Evolutionary conservation across 2,888 invertebrate genomes (phyloP).

Genomic region (Argyresthia albistria): DNA sequence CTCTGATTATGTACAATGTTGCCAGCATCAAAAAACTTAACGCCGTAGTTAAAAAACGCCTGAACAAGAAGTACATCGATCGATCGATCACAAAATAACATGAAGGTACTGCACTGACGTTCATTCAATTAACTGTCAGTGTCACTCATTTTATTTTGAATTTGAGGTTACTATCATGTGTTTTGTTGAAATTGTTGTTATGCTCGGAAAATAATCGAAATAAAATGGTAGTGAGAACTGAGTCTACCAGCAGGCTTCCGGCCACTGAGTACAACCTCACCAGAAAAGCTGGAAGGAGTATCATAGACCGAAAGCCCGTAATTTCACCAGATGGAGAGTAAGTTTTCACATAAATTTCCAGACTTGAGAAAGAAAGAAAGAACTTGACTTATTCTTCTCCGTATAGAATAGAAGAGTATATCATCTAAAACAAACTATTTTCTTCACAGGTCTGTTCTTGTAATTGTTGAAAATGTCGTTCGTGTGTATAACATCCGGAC

Average conservation of each 20-base stretch:
- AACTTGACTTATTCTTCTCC: background rate
- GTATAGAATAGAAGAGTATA: background rate
- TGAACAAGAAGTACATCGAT: too few relatives aligned
- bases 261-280: conserved; percentile 38
- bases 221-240: conserved; percentile 41
- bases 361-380: background rate
- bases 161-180: background rate
- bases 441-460: conserved; percentile 44
- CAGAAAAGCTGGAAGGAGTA: conserved; percentile 61
- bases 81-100: too few relatives aligned
- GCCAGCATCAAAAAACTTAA: too few relatives aligned
- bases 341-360: conserved; percentile 17
- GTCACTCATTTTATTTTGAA: too few relatives aligned
- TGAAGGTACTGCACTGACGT: too few relatives aligned
- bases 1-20: too few relatives aligned
- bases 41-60: too few relatives aligned
- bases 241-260: conserved; percentile 13
- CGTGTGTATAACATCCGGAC: conserved; percentile 59
- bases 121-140: background rate
- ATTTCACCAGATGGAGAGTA: conserved; percentile 67
- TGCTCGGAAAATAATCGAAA: background rate
- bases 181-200: background rate
- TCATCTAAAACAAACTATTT: background rate
- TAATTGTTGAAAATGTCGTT: conserved; percentile 55
- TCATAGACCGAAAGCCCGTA: conserved; percentile 52